phyloP scores from a whole-genome alignment of 2,797 vertebrate species.

The Loriculus beryllinus region DNA sequence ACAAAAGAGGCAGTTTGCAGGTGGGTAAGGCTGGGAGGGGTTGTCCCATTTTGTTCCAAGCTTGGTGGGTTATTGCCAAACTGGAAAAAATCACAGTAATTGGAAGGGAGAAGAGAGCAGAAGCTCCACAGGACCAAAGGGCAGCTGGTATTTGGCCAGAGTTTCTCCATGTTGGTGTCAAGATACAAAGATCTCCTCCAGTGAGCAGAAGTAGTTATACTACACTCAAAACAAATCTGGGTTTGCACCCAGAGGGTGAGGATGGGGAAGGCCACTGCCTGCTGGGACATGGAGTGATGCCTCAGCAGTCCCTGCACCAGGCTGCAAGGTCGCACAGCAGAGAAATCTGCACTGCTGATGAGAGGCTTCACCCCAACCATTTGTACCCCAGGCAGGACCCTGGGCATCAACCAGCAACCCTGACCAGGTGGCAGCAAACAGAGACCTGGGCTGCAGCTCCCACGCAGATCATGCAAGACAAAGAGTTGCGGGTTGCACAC shows the following conservation, averaged over 20 bases:
- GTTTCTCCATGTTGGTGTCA: background rate
- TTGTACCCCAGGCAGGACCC: background rate
- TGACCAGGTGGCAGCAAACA: background rate
- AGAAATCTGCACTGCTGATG: background rate
- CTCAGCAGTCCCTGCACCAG: background rate
- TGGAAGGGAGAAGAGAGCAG: background rate
- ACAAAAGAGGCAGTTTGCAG: background rate
- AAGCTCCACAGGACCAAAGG: background rate
- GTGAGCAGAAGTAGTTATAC: background rate
- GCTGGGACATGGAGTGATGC: background rate
- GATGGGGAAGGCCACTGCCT: background rate
- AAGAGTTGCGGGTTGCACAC: background rate
- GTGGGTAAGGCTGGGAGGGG: background rate
- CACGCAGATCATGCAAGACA: background rate
- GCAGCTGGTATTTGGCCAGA: background rate
- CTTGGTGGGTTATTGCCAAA: background rate
- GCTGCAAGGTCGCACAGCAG: rapidly evolving
- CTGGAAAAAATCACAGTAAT: background rate
- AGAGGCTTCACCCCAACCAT: background rate
- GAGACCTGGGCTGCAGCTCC: background rate
- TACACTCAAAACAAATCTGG: background rate
- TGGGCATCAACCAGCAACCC: background rate
- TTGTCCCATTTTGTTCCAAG: background rate
- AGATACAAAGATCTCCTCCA: background rate
- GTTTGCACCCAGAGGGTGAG: background rate